Percentiles rank a stretch among this genome's conserved stretches.
Conservation (phyloP, 2,113 vertebrate genomes). For the Chrysemys picta region DNA sequence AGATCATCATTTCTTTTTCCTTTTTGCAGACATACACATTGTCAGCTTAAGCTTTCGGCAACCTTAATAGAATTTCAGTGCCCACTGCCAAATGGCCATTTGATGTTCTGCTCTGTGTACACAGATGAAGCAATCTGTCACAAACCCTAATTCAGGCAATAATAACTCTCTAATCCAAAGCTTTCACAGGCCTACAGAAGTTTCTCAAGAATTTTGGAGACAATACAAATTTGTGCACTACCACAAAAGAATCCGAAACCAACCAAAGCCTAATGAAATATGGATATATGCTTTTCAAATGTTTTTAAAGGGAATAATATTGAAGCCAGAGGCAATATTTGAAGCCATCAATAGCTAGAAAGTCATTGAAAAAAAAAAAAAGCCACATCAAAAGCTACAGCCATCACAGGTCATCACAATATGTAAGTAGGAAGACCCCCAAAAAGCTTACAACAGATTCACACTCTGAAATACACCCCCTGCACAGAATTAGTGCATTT, state of each 20-base stretch:
- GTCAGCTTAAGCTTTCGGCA: constrained; percentile 67
- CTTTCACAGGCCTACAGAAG: constrained; percentile 66
- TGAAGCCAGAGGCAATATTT: constrained; percentile 31
- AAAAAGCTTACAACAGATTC: not conserved
- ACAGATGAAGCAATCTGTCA: constrained; percentile 75
- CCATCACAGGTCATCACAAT: not conserved
- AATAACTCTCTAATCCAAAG: constrained; percentile 63
- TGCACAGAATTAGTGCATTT: not conserved
- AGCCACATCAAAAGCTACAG: not conserved
- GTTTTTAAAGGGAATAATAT: constrained; percentile 52
- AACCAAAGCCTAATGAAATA: constrained; percentile 50
- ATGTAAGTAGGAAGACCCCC: not conserved
- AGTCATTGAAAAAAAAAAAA: constrained; percentile 21
- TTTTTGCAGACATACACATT: constrained; percentile 53
- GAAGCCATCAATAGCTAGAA: constrained; percentile 36
- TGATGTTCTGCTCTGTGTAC: constrained; percentile 74
- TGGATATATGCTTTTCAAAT: constrained; percentile 36
- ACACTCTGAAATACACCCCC: not conserved
- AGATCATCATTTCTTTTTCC: constrained; percentile 42
- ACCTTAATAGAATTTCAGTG: constrained; percentile 76
- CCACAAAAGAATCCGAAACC: constrained; percentile 60
- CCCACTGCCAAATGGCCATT: constrained; percentile 76
- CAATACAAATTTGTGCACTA: constrained; percentile 51
- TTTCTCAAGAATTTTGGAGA: constrained; percentile 75
- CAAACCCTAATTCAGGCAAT: constrained; percentile 69